Conservation (phyloP, 37 sponge, comb jelly and placozoan species). For the Diacarnus erythraeanus region DNA sequence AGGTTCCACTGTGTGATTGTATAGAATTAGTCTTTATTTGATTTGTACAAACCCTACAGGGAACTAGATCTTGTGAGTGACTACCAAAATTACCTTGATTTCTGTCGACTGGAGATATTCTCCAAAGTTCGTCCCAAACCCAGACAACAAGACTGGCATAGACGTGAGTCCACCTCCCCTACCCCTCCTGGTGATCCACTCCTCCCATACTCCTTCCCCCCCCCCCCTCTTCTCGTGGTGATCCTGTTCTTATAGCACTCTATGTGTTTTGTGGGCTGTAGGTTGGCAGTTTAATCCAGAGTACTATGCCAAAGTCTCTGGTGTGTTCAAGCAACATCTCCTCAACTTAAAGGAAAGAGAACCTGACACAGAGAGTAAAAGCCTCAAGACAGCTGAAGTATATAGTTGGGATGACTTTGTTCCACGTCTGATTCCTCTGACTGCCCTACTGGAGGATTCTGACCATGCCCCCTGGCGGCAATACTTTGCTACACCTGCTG, state of each 20-base stretch:
- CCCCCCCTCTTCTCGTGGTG: no score
- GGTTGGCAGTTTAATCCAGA: slow-evolving; percentile 9
- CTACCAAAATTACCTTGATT: slow-evolving; percentile 22
- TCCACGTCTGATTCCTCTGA: slow-evolving; percentile 8
- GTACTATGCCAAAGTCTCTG: slow-evolving; percentile 17
- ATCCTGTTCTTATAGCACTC: no score
- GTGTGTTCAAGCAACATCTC: slow-evolving; percentile 2
- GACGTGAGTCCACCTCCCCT: slow-evolving; percentile 3
- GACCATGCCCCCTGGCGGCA: slow-evolving; percentile 9
- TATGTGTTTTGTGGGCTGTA: no score
- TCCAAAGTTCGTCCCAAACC: background rate
- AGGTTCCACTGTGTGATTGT: no score
- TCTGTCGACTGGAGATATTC: slow-evolving; percentile 18
- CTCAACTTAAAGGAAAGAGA: background rate
- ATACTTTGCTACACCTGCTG: slow-evolving; percentile 2
- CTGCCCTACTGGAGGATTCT: background rate
- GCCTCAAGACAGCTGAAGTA: background rate
- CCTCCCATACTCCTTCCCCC: no score
- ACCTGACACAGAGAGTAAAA: background rate
- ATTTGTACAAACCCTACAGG: slow-evolving; percentile 5
- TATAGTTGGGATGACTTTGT: background rate
- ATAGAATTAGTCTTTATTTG: background rate
- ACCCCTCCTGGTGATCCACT: no score
- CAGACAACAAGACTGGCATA: background rate
- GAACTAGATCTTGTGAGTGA: slow-evolving; percentile 13